phyloP scores from a whole-genome alignment of 2,888 invertebrate species.

The Clepsis dumicolana region DNA sequence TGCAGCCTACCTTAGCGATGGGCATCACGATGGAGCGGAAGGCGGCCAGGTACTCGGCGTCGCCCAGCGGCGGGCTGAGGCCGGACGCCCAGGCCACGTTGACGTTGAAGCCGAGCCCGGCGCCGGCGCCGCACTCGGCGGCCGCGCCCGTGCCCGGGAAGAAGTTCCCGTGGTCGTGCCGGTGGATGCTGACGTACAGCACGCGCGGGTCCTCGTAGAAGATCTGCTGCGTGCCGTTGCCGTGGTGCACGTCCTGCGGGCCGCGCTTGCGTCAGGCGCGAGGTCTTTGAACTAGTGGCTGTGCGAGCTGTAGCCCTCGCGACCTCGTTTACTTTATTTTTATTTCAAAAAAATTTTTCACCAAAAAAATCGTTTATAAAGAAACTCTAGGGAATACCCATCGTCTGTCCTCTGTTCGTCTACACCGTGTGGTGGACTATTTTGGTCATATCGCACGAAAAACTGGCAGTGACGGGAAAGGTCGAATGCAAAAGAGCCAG shows the following conservation, averaged over 20 bases:
- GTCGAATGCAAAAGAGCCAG: too few species aligned
- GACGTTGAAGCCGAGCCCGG: constrained; percentile 97
- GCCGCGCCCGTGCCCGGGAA: constrained; percentile 99
- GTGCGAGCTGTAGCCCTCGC: too few species aligned
- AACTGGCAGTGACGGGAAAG: too few species aligned
- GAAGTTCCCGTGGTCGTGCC: constrained; percentile 99
- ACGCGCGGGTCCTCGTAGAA: constrained; percentile 98
- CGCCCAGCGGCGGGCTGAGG: constrained; percentile 95
- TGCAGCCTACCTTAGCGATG: constrained; percentile 89
- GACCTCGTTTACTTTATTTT: too few species aligned
- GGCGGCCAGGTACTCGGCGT: constrained; percentile 98
- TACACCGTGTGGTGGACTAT: too few species aligned
- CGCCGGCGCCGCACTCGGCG: constrained; percentile 95
- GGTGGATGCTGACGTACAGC: constrained; percentile 98
- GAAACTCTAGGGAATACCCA: too few species aligned
- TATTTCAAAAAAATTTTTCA: too few species aligned
- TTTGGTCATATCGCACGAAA: too few species aligned
- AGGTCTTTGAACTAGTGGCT: too few species aligned
- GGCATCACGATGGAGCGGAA: constrained; percentile 98
- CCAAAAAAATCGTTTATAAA: too few species aligned
- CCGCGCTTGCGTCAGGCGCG: too few species aligned
- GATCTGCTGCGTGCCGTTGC: constrained; percentile 99
- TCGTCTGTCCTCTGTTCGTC: too few species aligned
- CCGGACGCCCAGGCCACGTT: constrained; percentile 98
- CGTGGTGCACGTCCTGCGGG: constrained; percentile 97